Percentiles rank a stretch among this genome's conserved stretches.
Evolutionary conservation across 2,888 invertebrate species (phyloP).

Genomic region (Caenorhabditis zanzibari): DNA sequence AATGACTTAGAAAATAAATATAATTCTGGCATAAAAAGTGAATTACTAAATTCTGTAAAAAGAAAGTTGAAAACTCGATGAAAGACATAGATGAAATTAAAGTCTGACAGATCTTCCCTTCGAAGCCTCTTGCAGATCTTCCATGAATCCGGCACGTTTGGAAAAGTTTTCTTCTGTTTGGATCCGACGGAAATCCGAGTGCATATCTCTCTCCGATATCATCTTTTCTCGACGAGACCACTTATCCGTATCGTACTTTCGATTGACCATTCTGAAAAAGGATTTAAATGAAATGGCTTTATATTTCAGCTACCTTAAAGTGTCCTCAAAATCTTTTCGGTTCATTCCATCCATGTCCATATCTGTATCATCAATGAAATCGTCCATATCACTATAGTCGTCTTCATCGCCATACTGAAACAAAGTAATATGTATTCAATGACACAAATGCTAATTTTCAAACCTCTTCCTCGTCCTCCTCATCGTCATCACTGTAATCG

Average conservation of each 20-base stretch:
- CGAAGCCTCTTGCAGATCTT: conserved; percentile 75
- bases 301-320: conserved; percentile 67
- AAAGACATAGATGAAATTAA: conserved; percentile 7
- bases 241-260: conserved; percentile 79
- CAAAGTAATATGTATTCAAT: background rate
- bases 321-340: conserved; percentile 78
- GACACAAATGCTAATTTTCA: background rate
- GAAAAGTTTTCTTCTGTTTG: conserved; percentile 78
- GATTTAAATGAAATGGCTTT: background rate
- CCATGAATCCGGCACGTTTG: conserved; percentile 76
- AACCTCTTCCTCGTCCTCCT: conserved; percentile 63
- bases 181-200: conserved; percentile 76
- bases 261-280: conserved; percentile 75
- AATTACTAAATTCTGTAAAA: background rate
- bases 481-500: conserved; percentile 55
- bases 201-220: conserved; percentile 77
- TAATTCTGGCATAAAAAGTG: background rate
- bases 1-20: conserved; percentile 1
- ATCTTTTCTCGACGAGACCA: conserved; percentile 79
- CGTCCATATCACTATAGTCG: conserved; percentile 81
- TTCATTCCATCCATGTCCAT: conserved; percentile 75
- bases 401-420: conserved; percentile 76
- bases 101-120: conserved; percentile 68
- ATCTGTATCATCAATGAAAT: conserved; percentile 82
- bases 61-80: background rate